Evolutionary conservation across 2,113 vertebrate species (phyloP).

Genomic region (Redunca redunca): DNA sequence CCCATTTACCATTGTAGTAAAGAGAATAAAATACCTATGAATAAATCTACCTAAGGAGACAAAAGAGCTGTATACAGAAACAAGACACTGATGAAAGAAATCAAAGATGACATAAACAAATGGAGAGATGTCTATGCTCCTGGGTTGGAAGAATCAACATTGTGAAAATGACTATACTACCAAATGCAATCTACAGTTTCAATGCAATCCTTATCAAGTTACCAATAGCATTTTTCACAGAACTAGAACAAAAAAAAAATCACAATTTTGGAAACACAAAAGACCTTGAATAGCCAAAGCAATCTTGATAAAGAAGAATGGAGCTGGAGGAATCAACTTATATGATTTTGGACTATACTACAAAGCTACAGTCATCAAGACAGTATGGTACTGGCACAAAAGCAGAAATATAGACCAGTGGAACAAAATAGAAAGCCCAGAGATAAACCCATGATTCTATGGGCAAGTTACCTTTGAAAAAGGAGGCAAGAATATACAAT

Average conservation of each 20-base stretch:
- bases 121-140: background rate
- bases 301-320: background rate
- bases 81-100: background rate
- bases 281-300: background rate
- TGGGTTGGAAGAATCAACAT: background rate
- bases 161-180: background rate
- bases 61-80: background rate
- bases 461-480: background rate
- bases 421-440: background rate
- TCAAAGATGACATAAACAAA: background rate
- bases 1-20: background rate
- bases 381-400: background rate
- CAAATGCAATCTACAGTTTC: background rate
- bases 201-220: background rate
- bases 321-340: background rate
- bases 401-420: background rate
- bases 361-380: background rate
- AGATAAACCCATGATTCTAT: background rate
- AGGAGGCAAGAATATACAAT: background rate
- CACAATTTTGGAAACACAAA: background rate
- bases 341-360: background rate
- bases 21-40: background rate
- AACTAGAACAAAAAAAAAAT: background rate
- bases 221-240: background rate
- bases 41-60: background rate